Evolutionary conservation across 2,888 invertebrate genomes (phyloP).

Genomic region (Lypha dubia): DNA sequence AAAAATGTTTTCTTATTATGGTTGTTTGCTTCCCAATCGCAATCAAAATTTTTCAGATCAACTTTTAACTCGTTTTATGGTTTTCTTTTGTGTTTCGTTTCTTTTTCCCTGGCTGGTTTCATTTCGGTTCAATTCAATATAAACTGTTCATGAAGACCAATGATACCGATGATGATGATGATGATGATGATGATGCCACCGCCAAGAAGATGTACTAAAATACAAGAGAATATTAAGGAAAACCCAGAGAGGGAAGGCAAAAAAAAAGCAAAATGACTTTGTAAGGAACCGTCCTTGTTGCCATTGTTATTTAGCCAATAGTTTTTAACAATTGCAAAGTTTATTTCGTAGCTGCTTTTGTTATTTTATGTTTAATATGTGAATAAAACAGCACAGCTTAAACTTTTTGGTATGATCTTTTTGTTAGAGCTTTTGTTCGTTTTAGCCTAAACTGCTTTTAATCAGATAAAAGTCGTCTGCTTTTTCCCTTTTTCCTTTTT

Average conservation of each 20-base stretch:
- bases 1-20: conserved; percentile 57
- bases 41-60: conserved; percentile 73
- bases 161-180: conserved; percentile 66
- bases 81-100: conserved; percentile 21
- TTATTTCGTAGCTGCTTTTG: conserved; percentile 34
- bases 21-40: conserved; percentile 71
- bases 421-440: conserved; percentile 64
- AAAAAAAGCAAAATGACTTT: conserved; percentile 56
- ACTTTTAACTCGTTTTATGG: conserved; percentile 54
- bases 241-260: conserved; percentile 25
- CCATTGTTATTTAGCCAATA: conserved; percentile 70
- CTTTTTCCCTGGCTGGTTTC: not conserved
- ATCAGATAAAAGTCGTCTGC: conserved; percentile 76
- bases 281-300: conserved; percentile 71
- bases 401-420: conserved; percentile 36
- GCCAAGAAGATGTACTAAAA: conserved; percentile 58
- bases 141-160: conserved; percentile 61
- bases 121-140: conserved; percentile 44
- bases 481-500: conserved; percentile 54
- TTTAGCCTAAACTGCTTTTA: conserved; percentile 74
- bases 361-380: conserved; percentile 45
- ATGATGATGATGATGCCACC: conserved; percentile 68
- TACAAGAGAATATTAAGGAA: conserved; percentile 22
- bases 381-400: conserved; percentile 48
- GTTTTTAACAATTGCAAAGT: conserved; percentile 64